Percentiles rank a stretch among this genome's conserved stretches.
Evolutionary conservation across 2,888 invertebrate species (phyloP).

Genomic region (Cerastoderma edule): DNA sequence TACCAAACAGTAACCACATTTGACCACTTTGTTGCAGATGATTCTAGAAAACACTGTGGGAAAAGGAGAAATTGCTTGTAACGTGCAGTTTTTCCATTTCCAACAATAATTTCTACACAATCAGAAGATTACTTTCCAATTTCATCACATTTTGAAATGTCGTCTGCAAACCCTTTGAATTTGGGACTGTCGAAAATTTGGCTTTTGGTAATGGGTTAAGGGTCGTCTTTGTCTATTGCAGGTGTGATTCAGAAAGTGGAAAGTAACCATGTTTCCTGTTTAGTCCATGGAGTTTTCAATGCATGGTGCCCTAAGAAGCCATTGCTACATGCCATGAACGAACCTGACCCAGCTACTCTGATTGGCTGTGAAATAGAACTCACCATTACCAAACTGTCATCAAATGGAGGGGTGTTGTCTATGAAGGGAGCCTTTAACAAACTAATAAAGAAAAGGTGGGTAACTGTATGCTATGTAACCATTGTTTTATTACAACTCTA

Average conservation of each 20-base stretch:
- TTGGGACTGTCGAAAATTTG: too few species aligned
- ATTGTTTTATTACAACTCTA: too few species aligned
- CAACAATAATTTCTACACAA: too few species aligned
- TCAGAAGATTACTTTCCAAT: too few species aligned
- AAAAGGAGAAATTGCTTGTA: too few species aligned
- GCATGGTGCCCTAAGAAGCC: constrained; percentile 86
- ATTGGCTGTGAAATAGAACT: constrained; percentile 88
- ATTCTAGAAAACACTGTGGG: too few species aligned
- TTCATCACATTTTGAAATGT: too few species aligned
- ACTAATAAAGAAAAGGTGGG: constrained; percentile 7
- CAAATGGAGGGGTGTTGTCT: constrained; percentile 66
- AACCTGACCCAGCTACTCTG: constrained; percentile 85
- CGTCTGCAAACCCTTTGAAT: too few species aligned
- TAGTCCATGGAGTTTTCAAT: constrained; percentile 89
- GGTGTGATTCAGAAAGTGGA: constrained; percentile 89
- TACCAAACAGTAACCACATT: too few species aligned
- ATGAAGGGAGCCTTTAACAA: constrained; percentile 58
- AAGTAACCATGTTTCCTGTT: constrained; percentile 88
- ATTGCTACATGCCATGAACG: constrained; percentile 60
- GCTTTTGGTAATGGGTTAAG: too few species aligned
- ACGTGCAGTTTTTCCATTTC: too few species aligned
- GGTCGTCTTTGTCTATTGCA: constrained; percentile 80
- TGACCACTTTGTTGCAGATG: too few species aligned
- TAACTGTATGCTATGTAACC: background rate
- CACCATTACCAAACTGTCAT: constrained; percentile 86